These are phyloP conservation scores for Pangasius sanitwongsei DNA, from an alignment of 2,797 vertebrate species.

Conservation along the genomic window DNA sequence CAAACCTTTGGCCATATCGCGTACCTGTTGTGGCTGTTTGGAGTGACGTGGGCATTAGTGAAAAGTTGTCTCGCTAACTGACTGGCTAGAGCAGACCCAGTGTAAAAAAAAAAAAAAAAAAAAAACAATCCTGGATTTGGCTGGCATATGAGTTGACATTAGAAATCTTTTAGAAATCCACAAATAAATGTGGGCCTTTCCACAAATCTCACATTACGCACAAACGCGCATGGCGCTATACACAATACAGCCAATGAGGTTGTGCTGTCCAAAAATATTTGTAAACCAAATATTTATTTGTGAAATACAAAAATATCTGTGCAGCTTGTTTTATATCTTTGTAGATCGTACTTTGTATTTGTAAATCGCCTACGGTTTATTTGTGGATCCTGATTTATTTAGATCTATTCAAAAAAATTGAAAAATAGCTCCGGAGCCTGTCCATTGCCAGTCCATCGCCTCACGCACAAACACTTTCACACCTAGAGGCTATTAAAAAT, in stretches of 20 bases:
- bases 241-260: background rate
- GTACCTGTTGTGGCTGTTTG: background rate
- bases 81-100: background rate
- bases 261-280: background rate
- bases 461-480: background rate
- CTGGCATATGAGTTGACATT: background rate
- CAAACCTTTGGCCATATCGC: background rate
- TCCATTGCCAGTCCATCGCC: background rate
- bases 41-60: background rate
- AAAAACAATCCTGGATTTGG: too few relatives aligned
- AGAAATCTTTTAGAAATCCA: background rate
- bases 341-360: background rate
- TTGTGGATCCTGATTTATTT: background rate
- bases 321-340: background rate
- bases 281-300: background rate
- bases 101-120: too few relatives aligned
- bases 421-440: background rate
- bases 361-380: background rate
- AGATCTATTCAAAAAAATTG: too few relatives aligned
- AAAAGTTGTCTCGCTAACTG: background rate
- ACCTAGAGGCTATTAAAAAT: background rate
- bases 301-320: background rate
- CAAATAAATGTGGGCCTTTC: background rate
- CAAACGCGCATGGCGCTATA: too few relatives aligned
- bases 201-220: background rate